Percentiles rank a stretch among this genome's conserved stretches.
These are phyloP conservation scores for Notolepis coatsorum DNA, from an alignment of 2,797 vertebrate species.

Conservation along the genomic window DNA sequence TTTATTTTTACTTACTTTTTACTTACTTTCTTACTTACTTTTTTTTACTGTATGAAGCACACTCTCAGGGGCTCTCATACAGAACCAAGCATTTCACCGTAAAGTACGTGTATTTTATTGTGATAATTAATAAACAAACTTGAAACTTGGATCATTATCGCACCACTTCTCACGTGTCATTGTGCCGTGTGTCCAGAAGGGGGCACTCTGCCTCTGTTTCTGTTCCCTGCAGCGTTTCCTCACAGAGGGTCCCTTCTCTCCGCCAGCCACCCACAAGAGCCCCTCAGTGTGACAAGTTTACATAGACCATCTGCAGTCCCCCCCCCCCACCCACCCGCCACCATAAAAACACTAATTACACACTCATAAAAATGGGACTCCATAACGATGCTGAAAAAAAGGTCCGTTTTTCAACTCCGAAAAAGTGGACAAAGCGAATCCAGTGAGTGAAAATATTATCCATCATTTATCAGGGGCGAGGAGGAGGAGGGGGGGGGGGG, in stretches of 20 bases:
- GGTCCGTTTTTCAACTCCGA: constrained; percentile 14
- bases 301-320: constrained; percentile 78
- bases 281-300: constrained; percentile 79
- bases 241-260: constrained; percentile 72
- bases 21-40: too few relatives aligned
- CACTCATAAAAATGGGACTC: constrained; percentile 76
- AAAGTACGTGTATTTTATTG: too few relatives aligned
- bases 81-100: too few relatives aligned
- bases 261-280: constrained; percentile 62
- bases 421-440: too few relatives aligned
- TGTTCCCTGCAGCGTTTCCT: not conserved
- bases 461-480: too few relatives aligned
- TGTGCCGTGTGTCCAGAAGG: constrained; percentile 71
- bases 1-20: too few relatives aligned
- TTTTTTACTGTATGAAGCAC: too few relatives aligned
- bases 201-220: constrained; percentile 73
- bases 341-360: constrained; percentile 80
- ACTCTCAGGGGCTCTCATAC: too few relatives aligned
- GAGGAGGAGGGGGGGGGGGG: too few relatives aligned
- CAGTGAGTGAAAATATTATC: too few relatives aligned
- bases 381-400: constrained; percentile 70
- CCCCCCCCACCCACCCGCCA: constrained; percentile 68
- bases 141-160: too few relatives aligned
- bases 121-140: too few relatives aligned
- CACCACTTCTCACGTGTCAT: not conserved